phyloP scores from a whole-genome alignment of 92 coral and sea anemone species.

The Phenganax marumi region DNA sequence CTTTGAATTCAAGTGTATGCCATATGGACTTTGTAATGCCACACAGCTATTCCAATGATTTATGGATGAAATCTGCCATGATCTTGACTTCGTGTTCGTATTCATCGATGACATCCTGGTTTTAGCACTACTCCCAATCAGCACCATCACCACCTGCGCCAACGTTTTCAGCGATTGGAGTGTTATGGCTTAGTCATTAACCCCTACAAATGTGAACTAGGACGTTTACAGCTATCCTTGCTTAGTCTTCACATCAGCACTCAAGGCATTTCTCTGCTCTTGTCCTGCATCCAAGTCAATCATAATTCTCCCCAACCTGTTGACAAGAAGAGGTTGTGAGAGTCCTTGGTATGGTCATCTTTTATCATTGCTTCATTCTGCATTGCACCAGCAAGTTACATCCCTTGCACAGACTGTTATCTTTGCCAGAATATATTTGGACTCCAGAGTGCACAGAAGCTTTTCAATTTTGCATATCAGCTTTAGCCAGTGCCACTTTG shows the following conservation, averaged over 20 bases:
- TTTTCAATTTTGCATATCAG: slow-evolving; percentile 12
- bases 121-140: no score
- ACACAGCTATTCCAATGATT: background rate
- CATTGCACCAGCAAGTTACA: slow-evolving; percentile 1
- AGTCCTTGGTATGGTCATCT: no score
- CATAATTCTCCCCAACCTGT: background rate
- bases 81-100: no score
- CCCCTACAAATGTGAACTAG: background rate
- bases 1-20: slow-evolving; percentile 1
- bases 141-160: no score
- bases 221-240: background rate
- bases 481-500: background rate
- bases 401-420: background rate
- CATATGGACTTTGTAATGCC: background rate
- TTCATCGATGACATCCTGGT: no score
- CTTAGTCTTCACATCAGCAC: background rate
- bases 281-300: background rate
- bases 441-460: slow-evolving; percentile 1
- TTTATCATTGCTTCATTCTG: no score
- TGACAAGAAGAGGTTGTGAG: background rate
- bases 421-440: slow-evolving; percentile 1
- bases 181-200: background rate
- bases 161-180: background rate
- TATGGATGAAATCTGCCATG: no score
- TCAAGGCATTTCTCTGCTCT: background rate